Evolutionary conservation across 2,113 vertebrate genomes (phyloP), one percentile per base, ranked within the genome.

Genomic region (Salvelinus fontinalis): DNA sequence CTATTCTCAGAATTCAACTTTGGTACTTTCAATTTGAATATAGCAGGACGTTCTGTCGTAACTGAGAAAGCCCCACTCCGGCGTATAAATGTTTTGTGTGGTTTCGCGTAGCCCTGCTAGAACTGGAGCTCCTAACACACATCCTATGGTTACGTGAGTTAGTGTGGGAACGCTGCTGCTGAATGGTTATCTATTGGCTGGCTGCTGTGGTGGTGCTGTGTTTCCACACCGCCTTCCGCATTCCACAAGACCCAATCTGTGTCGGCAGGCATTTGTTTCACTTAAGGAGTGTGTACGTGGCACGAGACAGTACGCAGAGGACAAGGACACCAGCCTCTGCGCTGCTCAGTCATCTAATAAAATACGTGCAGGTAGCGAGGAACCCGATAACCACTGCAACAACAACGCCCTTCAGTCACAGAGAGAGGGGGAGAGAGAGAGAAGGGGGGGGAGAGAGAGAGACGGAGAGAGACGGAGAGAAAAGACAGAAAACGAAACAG

Each of bases 211-310:
- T 12, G 2, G 12, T 5, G 27, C 18, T 29, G 66, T 18, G 27
- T 20, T 67, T 34, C 27, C 31, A 60, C 31, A 60, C n/a, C 13
- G 9, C 18, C 68, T 48, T 24, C 9, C 3, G 22, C 68, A 70
- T 44, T 22, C 34, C 68, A n/a, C 20, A n/a, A n/a, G 6, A 44
- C 39, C 8, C 34, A 22, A 70, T 70, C 34, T 49, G 7, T 24
- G 34, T 49, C 68, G 62, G 71, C n/a, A n/a, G 8, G 59, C 67
- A 75, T 74, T 71, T 81, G 75, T 71, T 71, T 74, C 67, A 64
- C 65, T 73, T 74, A 72, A 51, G 20, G 39, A n/a, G 24, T 54
- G 74, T 60, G 48, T 22, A 49, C 48, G 54, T 48, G 62, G 44
- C 51, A 59, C 51, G 64, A 75, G 62, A 70, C 59, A 77, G 70